Evolutionary conservation across 1,140 invertebrate species (phyloP).

Genomic region (Drosophila ambigua): DNA sequence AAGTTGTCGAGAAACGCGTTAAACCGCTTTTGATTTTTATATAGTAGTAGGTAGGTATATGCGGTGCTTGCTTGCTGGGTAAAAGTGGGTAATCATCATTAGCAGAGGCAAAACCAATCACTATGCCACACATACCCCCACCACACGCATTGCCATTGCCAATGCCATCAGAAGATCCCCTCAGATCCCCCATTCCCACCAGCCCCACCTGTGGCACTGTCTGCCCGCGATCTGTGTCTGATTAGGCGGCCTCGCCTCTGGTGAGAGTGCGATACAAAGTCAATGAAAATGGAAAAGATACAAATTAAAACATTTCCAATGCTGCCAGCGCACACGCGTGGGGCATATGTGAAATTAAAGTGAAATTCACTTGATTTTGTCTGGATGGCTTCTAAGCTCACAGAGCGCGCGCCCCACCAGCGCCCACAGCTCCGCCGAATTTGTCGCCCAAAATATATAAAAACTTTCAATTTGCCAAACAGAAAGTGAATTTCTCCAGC

Average conservation of each 20-base stretch:
- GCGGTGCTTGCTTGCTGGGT: conserved; percentile 33
- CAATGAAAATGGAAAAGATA: conserved; percentile 48
- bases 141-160: background rate
- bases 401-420: background rate
- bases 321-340: conserved; percentile 24
- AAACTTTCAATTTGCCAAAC: conserved; percentile 30
- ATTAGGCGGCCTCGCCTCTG: conserved; percentile 49
- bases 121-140: conserved; percentile 15
- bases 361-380: conserved; percentile 60
- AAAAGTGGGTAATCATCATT: conserved; percentile 81
- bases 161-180: conserved; percentile 15
- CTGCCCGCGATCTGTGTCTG: conserved; percentile 8
- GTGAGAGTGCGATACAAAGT: conserved; percentile 66
- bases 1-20: conserved; percentile 67
- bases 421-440: conserved; percentile 8
- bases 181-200: conserved; percentile 16
- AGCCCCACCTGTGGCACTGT: conserved; percentile 10
- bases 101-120: conserved; percentile 71
- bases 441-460: conserved; percentile 17
- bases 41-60: conserved; percentile 12
- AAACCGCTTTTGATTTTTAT: conserved; percentile 81
- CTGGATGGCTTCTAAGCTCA: conserved; percentile 37
- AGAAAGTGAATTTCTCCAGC: conserved; percentile 38
- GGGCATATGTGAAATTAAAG: conserved; percentile 19
- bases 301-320: conserved; percentile 71